Base-by-base conservation (phyloP, 2,797 vertebrate species). In the Pipistrellus nathusii region DNA sequence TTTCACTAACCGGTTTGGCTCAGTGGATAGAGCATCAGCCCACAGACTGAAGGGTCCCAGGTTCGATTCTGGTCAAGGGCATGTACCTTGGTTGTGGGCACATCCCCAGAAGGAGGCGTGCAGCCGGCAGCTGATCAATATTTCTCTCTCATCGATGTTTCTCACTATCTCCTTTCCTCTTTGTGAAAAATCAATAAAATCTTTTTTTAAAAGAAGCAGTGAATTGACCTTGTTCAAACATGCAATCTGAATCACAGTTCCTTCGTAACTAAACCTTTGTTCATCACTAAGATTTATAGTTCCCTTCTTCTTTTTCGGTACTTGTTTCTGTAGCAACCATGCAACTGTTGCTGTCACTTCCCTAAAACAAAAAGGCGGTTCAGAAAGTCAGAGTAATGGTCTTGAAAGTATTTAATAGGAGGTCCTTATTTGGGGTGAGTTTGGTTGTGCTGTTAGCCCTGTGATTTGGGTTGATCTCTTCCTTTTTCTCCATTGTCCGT, bases 221-320 rank as follows among this genome's bases (percentile, higher is more conserved):
- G 95, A 53, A 32, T 9, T 11, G 75, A 41, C 48, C 30, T 38
- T 90, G 85, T 95, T 78, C 66, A 51, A 59, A 59, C 92, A 20
- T 41, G 53, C 77, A 81, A 25, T 48, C 3, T n/a, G 88, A 97
- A 8, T 96, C 69, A 30, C 59, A 64, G 41, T 94, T 69, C 48
- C 83, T 92, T 90, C 88, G 85, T 94, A 96, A 95, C 82, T 0
- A 27, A 84, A 41, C 89, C 73, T 95, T 92, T 82, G n/a, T 95
- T 77, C 44, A 9, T 95, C n/a, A 57, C 88, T 95, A 86, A 96
- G 59, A 23, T 82, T 62, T 91, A 27, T 41, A 30, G 35, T 92
- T 91, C 95, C 53, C 78, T 75, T 86, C 44, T 78, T 90, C 81
- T 51, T 83, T 95, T 89, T 97, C 87, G 20, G 0, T 23, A 27